These are phyloP conservation scores for Sturmia bella DNA, from an alignment of 2,888 invertebrate species.

Conservation along the genomic window DNA sequence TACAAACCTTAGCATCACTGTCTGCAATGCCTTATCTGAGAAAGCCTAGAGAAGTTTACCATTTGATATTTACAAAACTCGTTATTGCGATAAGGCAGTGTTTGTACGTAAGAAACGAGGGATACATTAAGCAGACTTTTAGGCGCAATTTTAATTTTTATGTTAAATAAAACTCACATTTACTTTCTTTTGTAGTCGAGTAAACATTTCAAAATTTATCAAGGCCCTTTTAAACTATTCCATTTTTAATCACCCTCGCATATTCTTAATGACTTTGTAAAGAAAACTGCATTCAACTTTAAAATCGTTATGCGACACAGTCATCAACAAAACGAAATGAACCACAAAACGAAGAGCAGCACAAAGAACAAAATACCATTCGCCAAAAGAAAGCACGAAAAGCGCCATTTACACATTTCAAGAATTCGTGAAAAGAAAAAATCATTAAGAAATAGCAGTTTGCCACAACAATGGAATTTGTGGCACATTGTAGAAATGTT, in stretches of 20 bases:
- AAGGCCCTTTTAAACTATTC: background rate
- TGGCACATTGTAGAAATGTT: slow-evolving; percentile 28
- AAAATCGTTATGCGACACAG: slow-evolving; percentile 44
- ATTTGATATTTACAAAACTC: background rate
- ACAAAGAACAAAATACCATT: background rate
- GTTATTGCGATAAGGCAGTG: no score
- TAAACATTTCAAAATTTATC: no score
- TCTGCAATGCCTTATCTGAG: no score
- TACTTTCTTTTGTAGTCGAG: no score
- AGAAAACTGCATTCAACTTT: slow-evolving; percentile 41
- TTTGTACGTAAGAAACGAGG: background rate
- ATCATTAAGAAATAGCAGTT: slow-evolving; percentile 29
- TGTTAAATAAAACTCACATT: no score
- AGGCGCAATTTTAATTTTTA: no score
- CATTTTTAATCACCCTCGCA: slow-evolving; percentile 3
- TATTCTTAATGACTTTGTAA: slow-evolving; percentile 31
- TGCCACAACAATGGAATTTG: slow-evolving; percentile 19
- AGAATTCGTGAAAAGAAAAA: slow-evolving; percentile 34
- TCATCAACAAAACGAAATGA: slow-evolving; percentile 33
- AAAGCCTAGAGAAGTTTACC: no score
- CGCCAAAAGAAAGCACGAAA: slow-evolving; percentile 34
- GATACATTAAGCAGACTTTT: no score
- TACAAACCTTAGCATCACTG: no score
- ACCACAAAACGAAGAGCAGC: background rate
- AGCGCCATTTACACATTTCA: slow-evolving; percentile 44